Base-by-base conservation (phyloP, 2,797 vertebrate genomes). In the Macropus fuliginosus region DNA sequence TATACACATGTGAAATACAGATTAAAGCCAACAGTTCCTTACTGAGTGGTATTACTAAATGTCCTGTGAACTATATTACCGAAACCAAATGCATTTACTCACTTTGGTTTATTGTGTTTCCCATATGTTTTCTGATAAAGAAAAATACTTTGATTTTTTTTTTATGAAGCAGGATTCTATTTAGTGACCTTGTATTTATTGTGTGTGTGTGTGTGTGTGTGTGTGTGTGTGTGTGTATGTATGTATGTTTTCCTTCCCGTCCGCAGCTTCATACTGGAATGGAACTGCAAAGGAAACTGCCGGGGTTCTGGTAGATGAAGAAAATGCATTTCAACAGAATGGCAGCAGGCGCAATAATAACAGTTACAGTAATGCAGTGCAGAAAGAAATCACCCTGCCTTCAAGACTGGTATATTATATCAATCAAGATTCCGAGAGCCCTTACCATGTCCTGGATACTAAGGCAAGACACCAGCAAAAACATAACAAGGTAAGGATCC, bases 371-470 rank as follows among this genome's bases (percentile, higher is more conserved):
- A 99, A 97, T 98, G 98, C 98, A 98, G 98, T 98, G 97, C 99
- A 99, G 98, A 99, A 98, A 95, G 99, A 99, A 98, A 99, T 99
- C 98, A 99, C 99, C 87, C 99, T 99, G 98, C 99, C 99, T 97
- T 99, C 99, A 90, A 99, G 99, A 98, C 98, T 99, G 96, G 98
- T 99, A 96, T 99, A 99, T 99, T 99, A 99, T 98, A 99, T 99
- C 97, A 99, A 99, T 94, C 99, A 99, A 98, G 99, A 99, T 98
- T 99, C 98, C 0, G 99, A 99, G 98, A 99, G 99, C 95, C 99
- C 99, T 97, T 99, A 99, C 97, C 99, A 99, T 98, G 98, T 99
- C 98, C 99, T 99, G 98, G 99, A 99, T 98, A 99, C 99, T 57
- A 99, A 98, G 97, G 98, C 99, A 97, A 99, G 99, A 98, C 99